phyloP scores from a whole-genome alignment of 2,113 vertebrate genomes.

The Trogon melanurus region DNA sequence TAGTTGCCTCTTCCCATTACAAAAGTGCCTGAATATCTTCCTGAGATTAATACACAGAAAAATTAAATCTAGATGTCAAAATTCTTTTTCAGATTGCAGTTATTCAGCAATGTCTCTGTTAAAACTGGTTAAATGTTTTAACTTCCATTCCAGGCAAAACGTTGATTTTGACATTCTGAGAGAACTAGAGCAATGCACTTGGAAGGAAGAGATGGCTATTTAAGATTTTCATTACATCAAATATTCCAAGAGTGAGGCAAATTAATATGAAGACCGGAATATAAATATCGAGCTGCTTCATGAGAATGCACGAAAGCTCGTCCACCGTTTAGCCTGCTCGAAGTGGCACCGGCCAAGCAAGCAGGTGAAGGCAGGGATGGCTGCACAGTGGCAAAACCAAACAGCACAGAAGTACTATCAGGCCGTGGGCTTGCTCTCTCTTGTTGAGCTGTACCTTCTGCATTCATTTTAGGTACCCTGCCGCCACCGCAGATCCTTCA shows the following conservation, averaged over 20 bases:
- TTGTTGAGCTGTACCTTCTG: neutral
- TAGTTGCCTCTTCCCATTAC: neutral
- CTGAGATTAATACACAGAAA: neutral
- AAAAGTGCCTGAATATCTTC: neutral
- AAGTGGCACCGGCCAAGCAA: neutral
- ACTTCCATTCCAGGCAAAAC: neutral
- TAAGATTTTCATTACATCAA: neutral
- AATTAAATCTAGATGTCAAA: neutral
- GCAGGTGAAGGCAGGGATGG: neutral
- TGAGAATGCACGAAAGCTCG: rapidly evolving
- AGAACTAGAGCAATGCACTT: neutral
- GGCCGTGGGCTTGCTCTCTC: neutral
- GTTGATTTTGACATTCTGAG: neutral
- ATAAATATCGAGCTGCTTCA: neutral
- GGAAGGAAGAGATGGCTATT: neutral
- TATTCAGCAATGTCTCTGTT: neutral
- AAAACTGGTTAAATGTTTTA: neutral
- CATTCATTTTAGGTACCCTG: neutral
- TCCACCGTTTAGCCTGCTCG: neutral
- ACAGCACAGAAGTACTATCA: neutral
- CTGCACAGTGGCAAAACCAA: neutral
- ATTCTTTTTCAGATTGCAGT: neutral
- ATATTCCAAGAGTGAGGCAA: neutral
- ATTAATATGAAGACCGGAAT: neutral
- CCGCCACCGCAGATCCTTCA: neutral